phyloP scores from a whole-genome alignment of 2,113 vertebrate species.

The Brevimyrus niger region DNA sequence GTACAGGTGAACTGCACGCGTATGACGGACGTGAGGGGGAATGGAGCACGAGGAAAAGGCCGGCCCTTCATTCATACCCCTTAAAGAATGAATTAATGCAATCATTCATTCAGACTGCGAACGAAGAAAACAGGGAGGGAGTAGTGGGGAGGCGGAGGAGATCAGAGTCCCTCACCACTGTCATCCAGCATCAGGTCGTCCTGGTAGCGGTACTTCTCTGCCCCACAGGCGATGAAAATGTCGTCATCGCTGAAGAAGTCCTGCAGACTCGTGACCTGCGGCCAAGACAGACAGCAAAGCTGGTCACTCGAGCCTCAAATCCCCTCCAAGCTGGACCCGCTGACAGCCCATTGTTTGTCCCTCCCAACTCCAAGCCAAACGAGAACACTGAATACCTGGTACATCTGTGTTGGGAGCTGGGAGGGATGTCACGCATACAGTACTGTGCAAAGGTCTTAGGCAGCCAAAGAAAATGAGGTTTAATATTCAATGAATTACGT shows the following conservation, averaged over 20 bases:
- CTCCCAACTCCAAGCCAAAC: not conserved
- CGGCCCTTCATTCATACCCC: not conserved
- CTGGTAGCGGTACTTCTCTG: slow-evolving; percentile 91
- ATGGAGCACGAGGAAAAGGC: not conserved
- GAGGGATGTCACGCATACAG: not conserved
- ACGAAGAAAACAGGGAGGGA: not conserved
- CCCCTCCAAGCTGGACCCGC: not conserved
- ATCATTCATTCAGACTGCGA: not conserved
- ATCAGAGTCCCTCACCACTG: slow-evolving; percentile 66
- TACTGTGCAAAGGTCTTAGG: not conserved
- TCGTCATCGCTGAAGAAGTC: slow-evolving; percentile 97
- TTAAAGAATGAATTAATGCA: not conserved
- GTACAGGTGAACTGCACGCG: not conserved
- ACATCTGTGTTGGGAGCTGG: not conserved
- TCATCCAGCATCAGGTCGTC: slow-evolving; percentile 95
- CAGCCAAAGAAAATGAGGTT: not conserved
- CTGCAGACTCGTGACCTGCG: slow-evolving; percentile 85
- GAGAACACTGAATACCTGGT: not conserved
- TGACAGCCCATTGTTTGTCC: not conserved
- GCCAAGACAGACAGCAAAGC: not conserved
- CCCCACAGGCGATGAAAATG: slow-evolving; percentile 90
- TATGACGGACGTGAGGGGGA: not conserved
- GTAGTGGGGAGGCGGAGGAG: not conserved
- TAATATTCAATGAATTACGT: not conserved
- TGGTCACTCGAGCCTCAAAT: not conserved